Evolutionary conservation across 2,797 vertebrate species (phyloP), one percentile per base, ranked within the genome.

Genomic region (Melanotaenia maccullochi): DNA sequence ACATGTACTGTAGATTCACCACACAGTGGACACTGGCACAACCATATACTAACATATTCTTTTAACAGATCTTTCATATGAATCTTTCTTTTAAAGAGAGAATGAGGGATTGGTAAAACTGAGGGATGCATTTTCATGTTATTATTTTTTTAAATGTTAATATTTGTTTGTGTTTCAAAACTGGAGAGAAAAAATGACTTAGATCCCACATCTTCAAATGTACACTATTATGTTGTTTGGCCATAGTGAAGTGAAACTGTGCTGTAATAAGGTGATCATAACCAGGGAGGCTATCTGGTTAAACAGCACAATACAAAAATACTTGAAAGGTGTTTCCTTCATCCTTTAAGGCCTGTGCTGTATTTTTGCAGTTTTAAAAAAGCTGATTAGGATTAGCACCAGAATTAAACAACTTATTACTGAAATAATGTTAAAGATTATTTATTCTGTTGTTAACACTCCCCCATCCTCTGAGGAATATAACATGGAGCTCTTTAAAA

Each of bases 1-100:
- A 65, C 65, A 78, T 75, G 51, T 16, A 65, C 36, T 40, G 20
- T 47, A 79, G 22, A 57, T 28, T 7, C 24, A 49, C 25, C 4
- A 42, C 64, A 63, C 20, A 76, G 63, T 36, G 30, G 62, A 63
- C 5, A 63, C 32, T 24, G 16, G 32, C 33, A 62, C 47, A 36
- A 36, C 24, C 54, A 13, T 54, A 61, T n/a, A 58, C 9, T 35
- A 28, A 32, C 42, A 52, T 20, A 24, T 44, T 30, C 7, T 56
- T 0, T n/a, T 2, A 36, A 55, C 22, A 12, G 32, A 18, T 40
- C 28, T 58, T 49, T 28, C 22, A 28, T 57, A 28, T 25, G 16
- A 63, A 57, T 55, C 9, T 2, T 54, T 32, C 22, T 47, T 65
- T 61, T 28, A 22, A 70, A 51, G 4, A 65, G 22, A 18, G 51